phyloP scores from a whole-genome alignment of 1,140 invertebrate species.

The Steinernema khuongi region DNA sequence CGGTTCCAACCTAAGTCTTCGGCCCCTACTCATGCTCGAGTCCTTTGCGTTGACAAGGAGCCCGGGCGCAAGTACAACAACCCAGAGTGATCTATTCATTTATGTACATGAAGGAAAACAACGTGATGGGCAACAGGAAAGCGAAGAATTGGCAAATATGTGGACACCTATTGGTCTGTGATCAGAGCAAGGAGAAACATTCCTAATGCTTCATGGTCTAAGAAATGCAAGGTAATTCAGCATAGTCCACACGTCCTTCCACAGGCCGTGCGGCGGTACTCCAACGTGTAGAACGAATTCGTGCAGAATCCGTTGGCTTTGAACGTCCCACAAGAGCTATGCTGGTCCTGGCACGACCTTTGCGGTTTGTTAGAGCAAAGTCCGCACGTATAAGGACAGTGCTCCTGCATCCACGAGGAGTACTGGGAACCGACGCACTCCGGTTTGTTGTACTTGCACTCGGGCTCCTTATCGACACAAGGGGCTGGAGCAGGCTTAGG shows the following conservation, averaged over 20 bases:
- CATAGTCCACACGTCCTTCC: background rate
- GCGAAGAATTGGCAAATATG: too few species aligned
- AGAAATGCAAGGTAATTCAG: too few species aligned
- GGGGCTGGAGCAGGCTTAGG: too few species aligned
- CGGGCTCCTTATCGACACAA: background rate
- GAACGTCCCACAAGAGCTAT: background rate
- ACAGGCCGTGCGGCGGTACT: background rate
- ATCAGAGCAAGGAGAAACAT: too few species aligned
- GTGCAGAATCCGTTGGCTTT: background rate
- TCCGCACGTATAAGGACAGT: background rate
- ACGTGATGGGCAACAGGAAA: too few species aligned
- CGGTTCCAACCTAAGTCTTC: background rate
- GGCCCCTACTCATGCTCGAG: too few species aligned
- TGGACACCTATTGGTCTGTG: too few species aligned
- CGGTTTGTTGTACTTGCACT: background rate
- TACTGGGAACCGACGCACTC: background rate
- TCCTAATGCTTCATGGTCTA: too few species aligned
- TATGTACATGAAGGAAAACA: too few species aligned
- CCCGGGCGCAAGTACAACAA: background rate
- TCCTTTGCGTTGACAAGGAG: background rate
- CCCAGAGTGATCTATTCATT: too few species aligned
- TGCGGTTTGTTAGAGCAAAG: background rate
- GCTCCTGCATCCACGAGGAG: background rate
- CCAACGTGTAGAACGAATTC: background rate
- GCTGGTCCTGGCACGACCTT: background rate